Evolutionary conservation across 92 coral and sea anemone species (phyloP), one percentile per base, ranked within the genome.

Genomic region (Epizoanthus rinbou): DNA sequence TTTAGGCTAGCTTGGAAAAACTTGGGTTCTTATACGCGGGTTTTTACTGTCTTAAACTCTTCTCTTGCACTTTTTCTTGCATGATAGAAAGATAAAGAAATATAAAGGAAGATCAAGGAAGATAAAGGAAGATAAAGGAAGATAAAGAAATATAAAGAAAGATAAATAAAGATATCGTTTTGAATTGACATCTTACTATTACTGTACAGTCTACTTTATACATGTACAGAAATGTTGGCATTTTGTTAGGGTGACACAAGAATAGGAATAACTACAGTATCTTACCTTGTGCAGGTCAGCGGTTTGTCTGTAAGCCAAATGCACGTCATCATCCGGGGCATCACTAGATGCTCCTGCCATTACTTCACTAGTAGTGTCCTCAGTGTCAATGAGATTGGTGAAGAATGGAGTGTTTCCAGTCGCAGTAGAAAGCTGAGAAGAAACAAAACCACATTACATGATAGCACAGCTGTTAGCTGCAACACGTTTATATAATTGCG

Each of bases 351-450:
- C 95, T 18, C 87, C 97, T 25, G 97, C 93, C 8, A 94, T 88
- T 76, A 88, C 97, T 67, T 89, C 97, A 56, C 90, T 87, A 8
- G 91, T 62, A 35, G 76, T 83, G 45, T 97, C 98, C 80, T 97
- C 99, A 56, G 85, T 86, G 82, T 97, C 98, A 59, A 97, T 91
- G 81, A 97, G 89, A 87, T 94, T 97, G 33, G 99, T 97, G 83
- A 93, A 93, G 97, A 97, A 93, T 25, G 98, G 94, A 14, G 93
- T 93, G 63, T 82, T 28, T 19, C 86, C 92, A 28, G 88, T 88
- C 60, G 89, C 93, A n/a, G 89, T 56, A 37, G 90, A 85, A 85
- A 94, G 85, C 95, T 94, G 71, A 53, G 64, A 63, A 85, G 11
- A 64, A 70, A 62, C 28, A 79, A 58, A 56, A 86, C 54, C 35